These are phyloP conservation scores for Ooceraea biroi DNA, from an alignment of 1,140 invertebrate genomes.

Conservation along the genomic window DNA sequence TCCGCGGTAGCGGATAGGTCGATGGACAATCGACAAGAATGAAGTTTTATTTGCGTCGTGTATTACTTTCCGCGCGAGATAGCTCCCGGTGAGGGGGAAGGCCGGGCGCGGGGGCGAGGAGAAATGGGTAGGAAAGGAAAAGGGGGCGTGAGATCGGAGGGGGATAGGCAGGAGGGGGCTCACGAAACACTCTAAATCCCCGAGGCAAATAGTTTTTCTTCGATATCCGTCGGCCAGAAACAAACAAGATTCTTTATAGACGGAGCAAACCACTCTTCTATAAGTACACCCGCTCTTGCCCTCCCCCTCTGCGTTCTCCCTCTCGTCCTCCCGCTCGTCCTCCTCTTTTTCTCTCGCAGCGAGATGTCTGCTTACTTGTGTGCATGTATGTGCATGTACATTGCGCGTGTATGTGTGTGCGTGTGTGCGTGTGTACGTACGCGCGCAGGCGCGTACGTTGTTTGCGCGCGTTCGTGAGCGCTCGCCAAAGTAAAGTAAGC, in stretches of 20 bases:
- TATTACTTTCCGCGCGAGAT: slow-evolving; percentile 74
- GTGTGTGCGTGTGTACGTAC: slow-evolving; percentile 35
- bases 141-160: slow-evolving; percentile 3
- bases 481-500: slow-evolving; percentile 85
- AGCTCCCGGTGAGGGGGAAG: slow-evolving; percentile 12
- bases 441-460: slow-evolving; percentile 75
- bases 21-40: slow-evolving; percentile 75
- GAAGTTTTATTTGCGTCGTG: slow-evolving; percentile 77
- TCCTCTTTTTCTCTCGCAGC: slow-evolving; percentile 17
- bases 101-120: slow-evolving; percentile 7
- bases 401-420: slow-evolving; percentile 11
- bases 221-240: slow-evolving; percentile 83
- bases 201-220: slow-evolving; percentile 83
- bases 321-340: not conserved
- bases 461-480: slow-evolving; percentile 83
- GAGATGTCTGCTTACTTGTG: not conserved
- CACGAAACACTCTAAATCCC: slow-evolving; percentile 79
- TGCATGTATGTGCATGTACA: not conserved
- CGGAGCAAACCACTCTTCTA: slow-evolving; percentile 82
- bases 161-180: slow-evolving; percentile 3
- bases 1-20: slow-evolving; percentile 59
- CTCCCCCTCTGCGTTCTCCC: slow-evolving; percentile 62
- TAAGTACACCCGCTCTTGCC: slow-evolving; percentile 79
- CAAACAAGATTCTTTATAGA: slow-evolving; percentile 86
- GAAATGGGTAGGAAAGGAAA: not conserved